Evolutionary conservation across 2,113 vertebrate species (phyloP).

Genomic region (Erinaceus europaeus): DNA sequence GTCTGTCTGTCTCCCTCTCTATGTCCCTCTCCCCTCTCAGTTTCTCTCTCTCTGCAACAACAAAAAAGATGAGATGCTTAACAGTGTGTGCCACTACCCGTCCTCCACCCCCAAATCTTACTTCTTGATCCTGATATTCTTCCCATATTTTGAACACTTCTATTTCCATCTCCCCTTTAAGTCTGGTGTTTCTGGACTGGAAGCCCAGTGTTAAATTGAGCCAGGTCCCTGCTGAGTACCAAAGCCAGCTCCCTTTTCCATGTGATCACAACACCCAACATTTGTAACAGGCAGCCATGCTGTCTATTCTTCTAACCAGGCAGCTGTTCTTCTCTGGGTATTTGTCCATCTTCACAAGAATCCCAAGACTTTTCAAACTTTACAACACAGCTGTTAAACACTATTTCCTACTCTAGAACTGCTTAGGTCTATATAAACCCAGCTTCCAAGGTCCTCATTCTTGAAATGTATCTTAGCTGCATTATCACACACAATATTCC

Average conservation of each 20-base stretch:
- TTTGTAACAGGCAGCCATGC: background rate
- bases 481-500: background rate
- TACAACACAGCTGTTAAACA: background rate
- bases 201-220: background rate
- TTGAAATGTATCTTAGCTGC: background rate
- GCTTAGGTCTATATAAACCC: background rate
- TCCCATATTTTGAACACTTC: slow-evolving; percentile 27
- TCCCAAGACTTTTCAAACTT: background rate
- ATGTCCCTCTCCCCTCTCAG: too few species aligned
- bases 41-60: too few species aligned
- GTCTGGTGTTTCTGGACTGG: slow-evolving; percentile 1
- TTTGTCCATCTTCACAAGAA: background rate
- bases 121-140: slow-evolving; percentile 22
- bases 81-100: too few species aligned
- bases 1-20: too few species aligned
- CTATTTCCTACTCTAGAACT: slow-evolving; percentile 21
- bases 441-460: slow-evolving; percentile 19
- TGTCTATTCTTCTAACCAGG: background rate
- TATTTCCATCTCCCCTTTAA: slow-evolving; percentile 19
- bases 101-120: background rate
- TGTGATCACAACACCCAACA: background rate
- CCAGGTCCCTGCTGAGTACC: background rate
- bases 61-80: too few species aligned
- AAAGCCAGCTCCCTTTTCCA: background rate
- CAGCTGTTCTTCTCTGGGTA: background rate